phyloP scores from a whole-genome alignment of 2,113 vertebrate genomes.

The Tupaia chinensis region DNA sequence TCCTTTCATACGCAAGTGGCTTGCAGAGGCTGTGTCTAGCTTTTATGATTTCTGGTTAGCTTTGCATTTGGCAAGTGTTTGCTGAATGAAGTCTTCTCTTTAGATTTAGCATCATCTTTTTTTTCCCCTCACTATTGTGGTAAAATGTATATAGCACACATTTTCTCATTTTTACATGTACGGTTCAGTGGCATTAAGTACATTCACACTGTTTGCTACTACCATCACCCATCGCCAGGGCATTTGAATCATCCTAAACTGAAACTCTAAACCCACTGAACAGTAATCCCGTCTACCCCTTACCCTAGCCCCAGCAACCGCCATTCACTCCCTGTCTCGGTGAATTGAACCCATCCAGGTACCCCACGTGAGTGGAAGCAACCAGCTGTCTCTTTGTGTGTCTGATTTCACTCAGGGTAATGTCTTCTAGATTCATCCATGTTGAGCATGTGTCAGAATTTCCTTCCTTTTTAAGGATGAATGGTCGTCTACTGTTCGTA shows the following conservation, averaged over 20 bases:
- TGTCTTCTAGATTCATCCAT: neutral
- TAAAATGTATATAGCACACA: neutral
- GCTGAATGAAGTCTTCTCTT: neutral
- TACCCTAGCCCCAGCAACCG: neutral
- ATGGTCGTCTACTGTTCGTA: neutral
- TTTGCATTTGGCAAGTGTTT: neutral
- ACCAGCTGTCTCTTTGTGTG: neutral
- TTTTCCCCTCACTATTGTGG: neutral
- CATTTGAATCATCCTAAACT: neutral
- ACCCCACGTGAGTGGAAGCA: neutral
- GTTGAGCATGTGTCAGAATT: neutral
- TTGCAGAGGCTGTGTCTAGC: neutral
- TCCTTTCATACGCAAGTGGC: neutral
- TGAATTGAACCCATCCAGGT: neutral
- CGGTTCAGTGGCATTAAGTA: neutral
- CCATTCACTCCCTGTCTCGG: neutral
- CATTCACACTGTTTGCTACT: accelerated
- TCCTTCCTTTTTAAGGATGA: neutral
- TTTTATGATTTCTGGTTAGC: neutral
- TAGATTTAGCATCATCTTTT: neutral
- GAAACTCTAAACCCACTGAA: neutral
- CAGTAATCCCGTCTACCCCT: accelerated
- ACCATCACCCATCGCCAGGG: neutral
- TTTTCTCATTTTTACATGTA: neutral
- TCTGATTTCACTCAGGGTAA: neutral